Percentiles rank a stretch among this genome's conserved stretches.
phyloP scores from a whole-genome alignment of 2,113 vertebrate species.

The Bucco capensis region DNA sequence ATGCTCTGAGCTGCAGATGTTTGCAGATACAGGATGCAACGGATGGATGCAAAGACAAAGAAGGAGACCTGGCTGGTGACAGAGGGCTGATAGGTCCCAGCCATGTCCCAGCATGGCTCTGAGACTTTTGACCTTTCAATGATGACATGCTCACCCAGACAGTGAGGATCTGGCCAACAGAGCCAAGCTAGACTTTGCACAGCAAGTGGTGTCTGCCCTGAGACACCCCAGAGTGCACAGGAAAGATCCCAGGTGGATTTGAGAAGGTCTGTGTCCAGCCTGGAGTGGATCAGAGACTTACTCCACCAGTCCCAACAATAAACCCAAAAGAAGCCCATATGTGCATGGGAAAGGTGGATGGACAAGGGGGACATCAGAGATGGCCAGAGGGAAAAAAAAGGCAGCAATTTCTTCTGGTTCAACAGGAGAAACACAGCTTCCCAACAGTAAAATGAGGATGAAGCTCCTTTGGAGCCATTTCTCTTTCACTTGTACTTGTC shows the following conservation, averaged over 20 bases:
- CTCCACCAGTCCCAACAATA: not conserved
- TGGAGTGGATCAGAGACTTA: not conserved
- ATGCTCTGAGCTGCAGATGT: not conserved
- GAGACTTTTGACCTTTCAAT: not conserved
- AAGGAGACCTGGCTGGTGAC: not conserved
- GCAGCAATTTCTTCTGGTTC: not conserved
- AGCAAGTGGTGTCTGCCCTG: rapidly evolving
- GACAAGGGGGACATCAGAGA: not conserved
- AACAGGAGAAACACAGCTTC: not conserved
- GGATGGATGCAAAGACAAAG: not conserved
- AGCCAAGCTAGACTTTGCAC: not conserved
- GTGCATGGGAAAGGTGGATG: rapidly evolving
- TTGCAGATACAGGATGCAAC: not conserved
- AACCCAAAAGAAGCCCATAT: rapidly evolving
- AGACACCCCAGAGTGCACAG: not conserved
- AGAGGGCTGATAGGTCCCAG: no score
- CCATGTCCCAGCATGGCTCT: rapidly evolving
- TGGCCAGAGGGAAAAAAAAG: not conserved
- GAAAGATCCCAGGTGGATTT: not conserved
- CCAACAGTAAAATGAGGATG: not conserved
- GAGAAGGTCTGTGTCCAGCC: not conserved
- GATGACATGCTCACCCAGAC: not conserved
- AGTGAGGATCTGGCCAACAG: rapidly evolving
- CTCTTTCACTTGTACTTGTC: not conserved
- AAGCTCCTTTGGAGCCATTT: not conserved